phyloP scores from a whole-genome alignment of 2,888 invertebrate genomes.

The Watsonalla binaria region DNA sequence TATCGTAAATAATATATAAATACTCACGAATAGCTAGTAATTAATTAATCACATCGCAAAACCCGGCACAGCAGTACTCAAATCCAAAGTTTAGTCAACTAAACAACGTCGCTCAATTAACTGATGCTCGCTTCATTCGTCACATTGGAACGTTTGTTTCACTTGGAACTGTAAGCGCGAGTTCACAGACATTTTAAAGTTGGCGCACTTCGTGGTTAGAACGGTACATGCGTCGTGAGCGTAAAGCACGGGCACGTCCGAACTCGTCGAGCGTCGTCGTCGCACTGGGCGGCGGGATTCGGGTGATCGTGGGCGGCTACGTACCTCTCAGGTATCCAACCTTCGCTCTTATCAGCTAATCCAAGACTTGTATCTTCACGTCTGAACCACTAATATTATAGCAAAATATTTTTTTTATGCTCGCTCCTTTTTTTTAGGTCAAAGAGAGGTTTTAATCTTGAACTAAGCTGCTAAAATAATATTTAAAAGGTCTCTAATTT shows the following conservation, averaged over 20 bases:
- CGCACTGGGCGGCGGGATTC: slow-evolving; percentile 43
- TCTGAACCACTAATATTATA: not conserved
- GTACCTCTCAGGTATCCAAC: slow-evolving; percentile 44
- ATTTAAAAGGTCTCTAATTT: no score
- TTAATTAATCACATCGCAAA: slow-evolving; percentile 62
- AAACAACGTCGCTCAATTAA: slow-evolving; percentile 17
- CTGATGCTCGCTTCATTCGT: slow-evolving; percentile 40
- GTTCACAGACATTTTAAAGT: slow-evolving; percentile 59
- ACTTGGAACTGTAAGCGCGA: slow-evolving; percentile 32
- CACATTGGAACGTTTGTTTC: slow-evolving; percentile 45
- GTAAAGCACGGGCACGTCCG: slow-evolving; percentile 27
- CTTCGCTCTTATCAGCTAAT: slow-evolving; percentile 17
- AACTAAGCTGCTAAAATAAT: no score
- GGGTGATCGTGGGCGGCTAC: not conserved
- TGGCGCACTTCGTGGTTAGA: slow-evolving; percentile 39
- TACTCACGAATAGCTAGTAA: slow-evolving; percentile 45
- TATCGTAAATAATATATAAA: not conserved
- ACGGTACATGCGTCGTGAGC: slow-evolving; percentile 19
- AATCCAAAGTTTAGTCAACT: slow-evolving; percentile 49
- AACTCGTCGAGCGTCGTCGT: slow-evolving; percentile 32
- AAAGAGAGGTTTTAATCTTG: no score
- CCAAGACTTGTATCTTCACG: slow-evolving; percentile 11
- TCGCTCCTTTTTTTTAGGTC: not conserved
- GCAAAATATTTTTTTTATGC: not conserved
- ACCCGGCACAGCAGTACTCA: slow-evolving; percentile 44